Base-by-base conservation (phyloP, 2,113 vertebrate genomes). In the Sisor rabdophorus region DNA sequence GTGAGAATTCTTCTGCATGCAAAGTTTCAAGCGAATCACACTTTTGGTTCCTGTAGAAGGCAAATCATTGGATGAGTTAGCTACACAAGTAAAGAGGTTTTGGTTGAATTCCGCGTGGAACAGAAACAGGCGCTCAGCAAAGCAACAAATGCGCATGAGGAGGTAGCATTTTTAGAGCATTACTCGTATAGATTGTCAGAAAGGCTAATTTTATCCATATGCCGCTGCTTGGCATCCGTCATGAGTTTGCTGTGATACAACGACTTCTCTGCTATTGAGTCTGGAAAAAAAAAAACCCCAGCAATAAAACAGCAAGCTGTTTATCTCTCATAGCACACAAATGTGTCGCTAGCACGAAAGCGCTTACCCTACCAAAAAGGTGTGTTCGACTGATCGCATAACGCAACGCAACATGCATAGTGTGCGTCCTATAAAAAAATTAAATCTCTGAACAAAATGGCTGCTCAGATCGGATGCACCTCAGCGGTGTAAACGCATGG, bases 391-490 rank as follows among this genome's bases (percentile, higher is more conserved):
- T 3, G 16, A 50, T 69, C 47, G 47, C 24, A 2, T 69, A 11
- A 52, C 24, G 16, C 65, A 30, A 16, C 2, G 11, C 22, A 1
- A 6, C 65, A 11, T 52, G 15, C 13, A 19, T 19, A 68, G 12
- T 54, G 16, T 24, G 50, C 22, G 56, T 47, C 19, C 32, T 72
- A 47, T 6, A 19, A 61, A n/a, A n/a, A n/a, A n/a, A n/a, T n/a
- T n/a, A 19, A 13, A 74, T 24, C 44, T 53, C 22, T 53, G 59
- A 67, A 70, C 44, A 70, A 70, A 77, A 77, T 77, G 65, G 53
- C 55, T 70, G 54, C 64, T 67, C 61, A 67, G 61, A 67, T 67
- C 61, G 56, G 61, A 67, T 48, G 11, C 15, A 68, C 40, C 36
- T 77, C 26, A 28, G 36, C 22, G 75, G 53, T 40, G 54, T 44